Evolutionary conservation across 2,113 vertebrate genomes (phyloP).

Genomic region (Amazona vittata): DNA sequence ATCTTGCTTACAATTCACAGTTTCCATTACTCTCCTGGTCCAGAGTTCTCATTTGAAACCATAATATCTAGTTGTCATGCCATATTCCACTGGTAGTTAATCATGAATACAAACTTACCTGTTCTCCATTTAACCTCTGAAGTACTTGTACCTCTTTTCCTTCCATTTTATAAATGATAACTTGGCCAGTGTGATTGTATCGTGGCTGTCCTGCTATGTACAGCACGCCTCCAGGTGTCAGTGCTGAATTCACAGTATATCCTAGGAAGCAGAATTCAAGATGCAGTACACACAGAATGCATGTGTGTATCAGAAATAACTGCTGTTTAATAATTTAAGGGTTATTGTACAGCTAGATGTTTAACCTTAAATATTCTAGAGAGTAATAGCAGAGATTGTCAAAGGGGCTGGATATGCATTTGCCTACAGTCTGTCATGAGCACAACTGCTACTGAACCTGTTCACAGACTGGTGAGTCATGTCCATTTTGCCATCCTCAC

Average conservation of each 20-base stretch:
- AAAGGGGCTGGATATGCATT: neutral
- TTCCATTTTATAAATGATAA: slow-evolving; percentile 85
- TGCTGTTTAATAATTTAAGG: neutral
- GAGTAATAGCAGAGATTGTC: neutral
- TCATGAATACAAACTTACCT: slow-evolving; percentile 74
- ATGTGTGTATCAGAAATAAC: neutral
- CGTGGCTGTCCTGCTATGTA: slow-evolving; percentile 93
- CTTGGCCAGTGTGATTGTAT: slow-evolving; percentile 94
- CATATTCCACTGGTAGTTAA: neutral
- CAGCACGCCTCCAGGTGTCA: slow-evolving; percentile 76
- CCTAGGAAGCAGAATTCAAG: slow-evolving; percentile 71
- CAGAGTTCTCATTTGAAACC: neutral
- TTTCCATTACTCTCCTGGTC: neutral
- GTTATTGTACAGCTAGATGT: neutral
- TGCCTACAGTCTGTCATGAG: neutral
- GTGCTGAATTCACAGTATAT: slow-evolving; percentile 90
- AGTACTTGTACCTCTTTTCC: slow-evolving; percentile 71
- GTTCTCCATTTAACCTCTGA: slow-evolving; percentile 89
- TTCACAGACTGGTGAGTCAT: neutral
- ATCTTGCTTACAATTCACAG: neutral
- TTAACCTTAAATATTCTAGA: neutral
- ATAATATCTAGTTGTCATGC: neutral
- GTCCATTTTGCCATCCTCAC: neutral
- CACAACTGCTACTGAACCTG: neutral
- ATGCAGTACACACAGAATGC: neutral